A percentile compares a stretch with the other conserved stretches of the same genome.
phyloP scores from a whole-genome alignment of 1,140 invertebrate species.

The Lordiphosa mommai region DNA sequence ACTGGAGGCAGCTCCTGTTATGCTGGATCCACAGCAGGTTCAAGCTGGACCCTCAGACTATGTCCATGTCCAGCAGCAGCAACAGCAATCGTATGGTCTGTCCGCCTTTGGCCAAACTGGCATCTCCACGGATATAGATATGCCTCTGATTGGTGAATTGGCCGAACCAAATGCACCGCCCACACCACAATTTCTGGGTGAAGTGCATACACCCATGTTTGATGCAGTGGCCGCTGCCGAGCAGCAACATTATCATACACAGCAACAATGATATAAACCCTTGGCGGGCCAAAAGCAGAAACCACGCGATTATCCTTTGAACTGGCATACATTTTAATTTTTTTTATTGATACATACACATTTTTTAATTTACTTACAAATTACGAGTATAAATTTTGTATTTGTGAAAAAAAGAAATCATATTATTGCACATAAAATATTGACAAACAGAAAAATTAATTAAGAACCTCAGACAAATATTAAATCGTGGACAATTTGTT shows the following conservation, averaged over 20 bases:
- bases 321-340: constrained; percentile 33
- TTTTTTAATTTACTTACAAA: too few species aligned
- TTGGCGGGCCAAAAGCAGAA: constrained; percentile 43
- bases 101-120: constrained; percentile 53
- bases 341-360: too few species aligned
- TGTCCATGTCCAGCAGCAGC: constrained; percentile 60
- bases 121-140: constrained; percentile 69
- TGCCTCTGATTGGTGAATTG: constrained; percentile 71
- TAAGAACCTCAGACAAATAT: too few species aligned
- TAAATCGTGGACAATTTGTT: too few species aligned
- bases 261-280: constrained; percentile 45
- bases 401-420: too few species aligned
- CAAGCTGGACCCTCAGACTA: constrained; percentile 44
- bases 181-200: constrained; percentile 72
- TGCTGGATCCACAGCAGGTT: constrained; percentile 58
- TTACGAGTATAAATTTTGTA: too few species aligned
- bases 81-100: constrained; percentile 50
- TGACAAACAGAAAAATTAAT: too few species aligned
- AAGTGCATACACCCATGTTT: constrained; percentile 76
- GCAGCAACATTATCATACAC: constrained; percentile 74
- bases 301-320: constrained; percentile 54
- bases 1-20: constrained; percentile 66
- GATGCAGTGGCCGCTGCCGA: constrained; percentile 74
- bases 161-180: constrained; percentile 70
- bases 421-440: too few species aligned